A percentile compares a stretch with the other conserved stretches of the same genome.
These are phyloP conservation scores for Melanocharis versteri DNA, from an alignment of 2,113 vertebrate genomes.

Conservation along the genomic window DNA sequence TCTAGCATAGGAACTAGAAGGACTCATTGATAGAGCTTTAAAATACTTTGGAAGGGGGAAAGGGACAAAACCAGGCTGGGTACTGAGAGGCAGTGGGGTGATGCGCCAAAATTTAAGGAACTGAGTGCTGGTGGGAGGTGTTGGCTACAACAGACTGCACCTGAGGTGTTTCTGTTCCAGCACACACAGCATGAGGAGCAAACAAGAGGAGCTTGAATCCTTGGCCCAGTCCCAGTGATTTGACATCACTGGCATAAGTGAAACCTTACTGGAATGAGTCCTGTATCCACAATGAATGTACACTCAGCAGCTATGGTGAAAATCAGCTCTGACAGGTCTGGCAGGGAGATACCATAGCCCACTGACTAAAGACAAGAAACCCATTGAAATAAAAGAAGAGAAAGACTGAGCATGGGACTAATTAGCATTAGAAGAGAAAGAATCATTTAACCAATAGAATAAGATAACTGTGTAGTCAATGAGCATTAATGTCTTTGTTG, in stretches of 20 bases:
- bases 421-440: background rate
- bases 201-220: background rate
- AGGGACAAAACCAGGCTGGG: background rate
- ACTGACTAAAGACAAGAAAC: background rate
- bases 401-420: background rate
- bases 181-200: background rate
- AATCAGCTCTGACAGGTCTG: background rate
- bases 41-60: background rate
- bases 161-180: background rate
- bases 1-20: background rate
- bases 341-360: background rate
- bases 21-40: background rate
- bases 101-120: background rate
- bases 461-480: background rate
- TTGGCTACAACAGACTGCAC: background rate
- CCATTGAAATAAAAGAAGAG: background rate
- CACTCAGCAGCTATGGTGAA: background rate
- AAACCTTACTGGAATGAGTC: background rate
- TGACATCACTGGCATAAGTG: background rate
- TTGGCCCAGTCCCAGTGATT: background rate
- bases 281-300: background rate
- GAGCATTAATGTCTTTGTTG: background rate
- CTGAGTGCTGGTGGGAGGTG: background rate
- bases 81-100: background rate
- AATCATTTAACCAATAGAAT: background rate